Evolutionary conservation across 2,888 invertebrate species (phyloP), one percentile per base, ranked within the genome.

Genomic region (Pterostichus niger): DNA sequence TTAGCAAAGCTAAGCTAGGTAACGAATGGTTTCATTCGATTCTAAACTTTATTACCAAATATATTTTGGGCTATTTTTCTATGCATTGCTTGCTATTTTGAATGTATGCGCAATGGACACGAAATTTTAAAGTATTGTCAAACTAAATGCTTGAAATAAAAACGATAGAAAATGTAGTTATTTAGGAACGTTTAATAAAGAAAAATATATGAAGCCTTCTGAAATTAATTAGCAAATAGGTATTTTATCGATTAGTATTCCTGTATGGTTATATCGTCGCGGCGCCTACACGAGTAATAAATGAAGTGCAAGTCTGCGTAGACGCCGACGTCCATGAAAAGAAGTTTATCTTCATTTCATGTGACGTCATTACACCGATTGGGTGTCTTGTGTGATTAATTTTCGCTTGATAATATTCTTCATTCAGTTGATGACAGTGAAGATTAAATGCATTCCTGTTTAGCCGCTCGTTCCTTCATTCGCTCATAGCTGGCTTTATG

Each of bases 331-430:
- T 24, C 24, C 3, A 24, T 24, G 24, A 24, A 24, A 31, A 15
- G 40, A 71, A 17, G 33, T 76, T 54, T 54, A 76, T 52, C 76
- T 52, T 75, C 75, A 75, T 75, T 52, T 46, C 17, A 46, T 24
- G 75, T 49, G 75, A 24, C 52, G 52, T 76, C 76, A 76, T 76
- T 76, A 76, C 52, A 76, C 17, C 76, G 76, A 76, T 52, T 76
- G 52, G 33, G 77, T 54, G 56, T 56, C 77, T 77, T 35, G 77
- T 77, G 77, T 77, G 77, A 56, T 54, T 31, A 77, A 77, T 77
- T 56, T 35, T 13, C 56, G 56, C 31, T 17, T 24, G 31, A 68
- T 24, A 31, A 40, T 40, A 40, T 40, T 40, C 40, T 9, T 0
- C 40, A 40, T 40, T 40, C 9, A 40, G 3, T 40, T 40, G 49